phyloP scores from a whole-genome alignment of 2,797 vertebrate species.

The Scolopax bukidnonensis region DNA sequence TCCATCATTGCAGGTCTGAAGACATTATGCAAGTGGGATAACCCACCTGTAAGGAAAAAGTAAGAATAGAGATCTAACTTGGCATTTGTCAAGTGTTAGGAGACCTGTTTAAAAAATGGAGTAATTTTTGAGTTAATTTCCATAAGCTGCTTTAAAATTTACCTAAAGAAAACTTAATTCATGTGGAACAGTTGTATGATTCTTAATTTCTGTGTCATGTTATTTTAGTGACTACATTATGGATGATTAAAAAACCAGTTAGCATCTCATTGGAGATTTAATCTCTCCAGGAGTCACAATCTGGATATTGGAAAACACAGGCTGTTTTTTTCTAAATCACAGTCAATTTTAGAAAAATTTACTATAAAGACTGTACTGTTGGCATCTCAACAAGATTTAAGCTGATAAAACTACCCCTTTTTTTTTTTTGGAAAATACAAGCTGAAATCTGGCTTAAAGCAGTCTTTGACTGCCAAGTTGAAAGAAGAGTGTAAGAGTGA shows the following conservation, averaged over 20 bases:
- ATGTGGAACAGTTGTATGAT: neutral
- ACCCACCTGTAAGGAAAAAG: neutral
- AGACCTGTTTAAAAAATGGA: neutral
- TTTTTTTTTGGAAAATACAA: rapidly evolving
- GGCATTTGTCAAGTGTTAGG: neutral
- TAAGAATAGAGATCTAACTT: neutral
- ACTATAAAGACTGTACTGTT: neutral
- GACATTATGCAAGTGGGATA: neutral
- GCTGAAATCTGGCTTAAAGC: neutral
- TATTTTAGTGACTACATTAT: neutral
- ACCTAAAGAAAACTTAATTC: neutral
- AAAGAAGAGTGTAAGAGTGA: neutral
- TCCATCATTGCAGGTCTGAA: neutral
- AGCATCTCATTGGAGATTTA: neutral
- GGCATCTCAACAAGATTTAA: neutral
- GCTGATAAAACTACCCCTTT: neutral
- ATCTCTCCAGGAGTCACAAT: neutral
- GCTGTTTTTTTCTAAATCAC: neutral
- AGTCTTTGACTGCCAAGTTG: neutral
- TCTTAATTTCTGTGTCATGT: neutral
- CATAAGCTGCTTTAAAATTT: neutral
- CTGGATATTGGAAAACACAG: neutral
- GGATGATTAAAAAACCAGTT: neutral
- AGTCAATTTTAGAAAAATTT: neutral
- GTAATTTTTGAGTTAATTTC: neutral